Conservation (phyloP, 2,888 invertebrate genomes). For the Polydrusus cervinus region DNA sequence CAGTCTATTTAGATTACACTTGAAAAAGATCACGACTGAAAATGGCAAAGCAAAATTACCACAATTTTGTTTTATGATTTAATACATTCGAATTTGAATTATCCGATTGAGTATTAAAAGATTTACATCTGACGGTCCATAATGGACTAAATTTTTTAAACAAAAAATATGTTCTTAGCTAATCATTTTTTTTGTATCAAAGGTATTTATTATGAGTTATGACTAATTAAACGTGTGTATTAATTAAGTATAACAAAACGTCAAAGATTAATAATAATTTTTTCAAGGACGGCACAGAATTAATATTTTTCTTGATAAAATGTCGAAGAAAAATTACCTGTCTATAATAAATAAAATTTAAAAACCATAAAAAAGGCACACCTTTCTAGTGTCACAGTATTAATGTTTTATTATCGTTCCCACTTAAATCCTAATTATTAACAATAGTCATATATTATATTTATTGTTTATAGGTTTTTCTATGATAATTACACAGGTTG, state of each 20-base stretch:
- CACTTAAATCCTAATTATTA: slow-evolving; percentile 47
- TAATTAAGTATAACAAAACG: background rate
- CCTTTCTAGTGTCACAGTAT: slow-evolving; percentile 38
- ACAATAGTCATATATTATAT: slow-evolving; percentile 43
- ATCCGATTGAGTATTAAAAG: too few species aligned
- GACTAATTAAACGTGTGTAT: too few species aligned
- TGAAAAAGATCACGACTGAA: too few species aligned
- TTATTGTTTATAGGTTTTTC: slow-evolving; percentile 44
- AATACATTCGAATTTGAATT: too few species aligned
- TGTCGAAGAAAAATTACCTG: slow-evolving; percentile 39
- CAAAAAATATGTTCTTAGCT: too few species aligned
- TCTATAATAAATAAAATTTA: slow-evolving; percentile 31
- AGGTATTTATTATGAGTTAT: too few species aligned
- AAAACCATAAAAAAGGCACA: slow-evolving; percentile 41
- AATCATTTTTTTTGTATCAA: too few species aligned
- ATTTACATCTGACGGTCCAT: too few species aligned
- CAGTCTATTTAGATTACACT: too few species aligned
- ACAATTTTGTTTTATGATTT: too few species aligned
- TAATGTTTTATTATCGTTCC: slow-evolving; percentile 40
- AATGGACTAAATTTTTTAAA: too few species aligned
- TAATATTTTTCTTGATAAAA: slow-evolving; percentile 27
- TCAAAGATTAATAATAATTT: background rate
- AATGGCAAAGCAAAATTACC: too few species aligned
- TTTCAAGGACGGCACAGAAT: slow-evolving; percentile 1
- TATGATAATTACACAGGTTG: slow-evolving; percentile 35